Evolutionary conservation across 2,888 invertebrate species (phyloP).

Genomic region (Disparrhopalites patrizii): DNA sequence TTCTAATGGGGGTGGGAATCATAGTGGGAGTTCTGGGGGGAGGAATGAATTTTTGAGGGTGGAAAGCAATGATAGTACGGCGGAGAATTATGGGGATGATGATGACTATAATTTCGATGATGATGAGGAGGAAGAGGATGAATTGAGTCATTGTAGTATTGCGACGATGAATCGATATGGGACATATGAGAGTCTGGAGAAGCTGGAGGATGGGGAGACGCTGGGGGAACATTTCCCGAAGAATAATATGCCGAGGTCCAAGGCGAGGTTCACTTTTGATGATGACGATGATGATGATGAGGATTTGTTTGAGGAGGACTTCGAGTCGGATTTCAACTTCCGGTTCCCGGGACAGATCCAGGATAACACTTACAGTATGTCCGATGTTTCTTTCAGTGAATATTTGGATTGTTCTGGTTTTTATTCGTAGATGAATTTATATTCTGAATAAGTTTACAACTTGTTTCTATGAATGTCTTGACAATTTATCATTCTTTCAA

Average conservation of each 20-base stretch:
- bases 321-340: slow-evolving; percentile 47
- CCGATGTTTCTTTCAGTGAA: no score
- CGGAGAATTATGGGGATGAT: slow-evolving; percentile 47
- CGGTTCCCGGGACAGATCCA: slow-evolving; percentile 46
- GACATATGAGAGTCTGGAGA: slow-evolving; percentile 47
- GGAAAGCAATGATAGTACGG: slow-evolving; percentile 43
- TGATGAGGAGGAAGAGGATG: slow-evolving; percentile 44
- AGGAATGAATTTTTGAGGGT: slow-evolving; percentile 36
- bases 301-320: slow-evolving; percentile 47
- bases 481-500: no score
- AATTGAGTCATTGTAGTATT: slow-evolving; percentile 44
- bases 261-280: slow-evolving; percentile 46
- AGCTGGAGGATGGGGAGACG: slow-evolving; percentile 40
- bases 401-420: no score
- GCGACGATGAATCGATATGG: slow-evolving; percentile 48
- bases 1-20: slow-evolving; percentile 28
- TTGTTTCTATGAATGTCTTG: no score
- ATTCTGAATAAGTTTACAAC: no score
- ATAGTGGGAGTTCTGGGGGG: slow-evolving; percentile 12
- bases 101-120: slow-evolving; percentile 45
- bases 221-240: slow-evolving; percentile 27
- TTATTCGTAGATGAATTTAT: no score
- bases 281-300: slow-evolving; percentile 42
- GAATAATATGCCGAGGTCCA: slow-evolving; percentile 31
- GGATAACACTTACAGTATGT: slow-evolving; percentile 48